These are phyloP conservation scores for Gallinago undulata DNA, from an alignment of 2,113 vertebrate species.

Conservation along the genomic window DNA sequence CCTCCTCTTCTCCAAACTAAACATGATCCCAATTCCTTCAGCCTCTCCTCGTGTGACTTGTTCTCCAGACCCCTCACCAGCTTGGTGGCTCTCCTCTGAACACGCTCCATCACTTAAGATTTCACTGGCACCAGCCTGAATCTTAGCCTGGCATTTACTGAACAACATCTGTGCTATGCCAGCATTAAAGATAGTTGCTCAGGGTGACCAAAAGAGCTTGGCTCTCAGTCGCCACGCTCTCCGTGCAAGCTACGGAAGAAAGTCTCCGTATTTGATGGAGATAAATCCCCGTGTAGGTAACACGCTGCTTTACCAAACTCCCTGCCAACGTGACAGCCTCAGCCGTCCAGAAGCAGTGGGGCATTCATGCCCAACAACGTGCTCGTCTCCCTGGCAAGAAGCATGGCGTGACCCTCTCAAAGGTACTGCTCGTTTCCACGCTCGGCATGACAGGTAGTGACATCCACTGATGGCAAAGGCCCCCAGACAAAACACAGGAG, in stretches of 20 bases:
- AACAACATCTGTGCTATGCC: not conserved
- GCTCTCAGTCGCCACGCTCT: not conserved
- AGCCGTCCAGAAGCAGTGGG: not conserved
- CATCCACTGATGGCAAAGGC: not conserved
- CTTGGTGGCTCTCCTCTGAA: no score
- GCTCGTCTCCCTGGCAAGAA: not conserved
- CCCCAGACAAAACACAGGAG: not conserved
- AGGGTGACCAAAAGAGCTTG: not conserved
- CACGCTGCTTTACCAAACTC: not conserved
- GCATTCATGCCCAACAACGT: not conserved
- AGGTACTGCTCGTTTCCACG: accelerated
- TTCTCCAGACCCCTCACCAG: no score
- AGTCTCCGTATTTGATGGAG: not conserved
- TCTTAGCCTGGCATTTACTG: conserved; percentile 14
- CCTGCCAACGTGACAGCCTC: conserved; percentile 3
- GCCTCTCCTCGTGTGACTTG: no score
- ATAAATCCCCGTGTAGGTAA: not conserved
- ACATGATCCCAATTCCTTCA: no score
- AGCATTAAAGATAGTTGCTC: not conserved
- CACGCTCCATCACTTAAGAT: not conserved
- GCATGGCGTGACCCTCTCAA: accelerated
- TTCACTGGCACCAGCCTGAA: not conserved
- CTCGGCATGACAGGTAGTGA: not conserved
- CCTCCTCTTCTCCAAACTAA: no score
- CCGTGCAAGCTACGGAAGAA: not conserved